Evolutionary conservation across 1,140 invertebrate genomes (phyloP), one percentile per base, ranked within the genome.

Genomic region (Drosophila ohnishii): DNA sequence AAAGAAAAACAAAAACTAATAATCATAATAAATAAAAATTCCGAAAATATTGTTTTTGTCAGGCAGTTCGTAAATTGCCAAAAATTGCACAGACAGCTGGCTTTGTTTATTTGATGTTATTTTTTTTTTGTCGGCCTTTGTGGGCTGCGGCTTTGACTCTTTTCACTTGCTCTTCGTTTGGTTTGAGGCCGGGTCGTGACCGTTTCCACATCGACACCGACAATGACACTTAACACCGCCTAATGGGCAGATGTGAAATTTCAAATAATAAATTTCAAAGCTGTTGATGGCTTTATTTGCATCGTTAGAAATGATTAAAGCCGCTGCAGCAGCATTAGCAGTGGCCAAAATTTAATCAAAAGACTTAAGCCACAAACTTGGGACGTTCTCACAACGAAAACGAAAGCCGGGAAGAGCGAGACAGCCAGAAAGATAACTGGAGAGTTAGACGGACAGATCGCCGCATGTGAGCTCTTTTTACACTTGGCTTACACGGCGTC

Each of bases 371-470:
- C 66, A 77, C 83, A 55, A 88, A 88, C 84, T 39, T 73, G 61
- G 48, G 80, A 58, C 72, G 80, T 87, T 87, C 84, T 87, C 83
- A 88, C 62, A 80, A 80, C 67, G 84, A 87, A 86, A 87, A 73
- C 78, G 79, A 87, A 87, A 87, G 83, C 82, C 72, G 63, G 51
- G 51, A 70, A 59, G 48, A 79, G 72, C 39, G 47, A 58, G 66
- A 51, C 22, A 65, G 53, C 34, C 48, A 80, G 44, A 44, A 44
- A 47, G 47, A 61, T 40, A 59, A 55, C 51, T 10, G 13, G 8
- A 22, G 61, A 71, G 61, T 67, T 51, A 59, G 53, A 85, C 60
- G 42, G 51, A 85, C 62, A 58, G 58, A 48, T 70, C 66, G 51
- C 72, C 65, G 22, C 63, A 65, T 87, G 78, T 72, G 84, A 64